These are phyloP conservation scores for Drosophila planitibia DNA, from an alignment of 2,888 invertebrate species.

Conservation along the genomic window DNA sequence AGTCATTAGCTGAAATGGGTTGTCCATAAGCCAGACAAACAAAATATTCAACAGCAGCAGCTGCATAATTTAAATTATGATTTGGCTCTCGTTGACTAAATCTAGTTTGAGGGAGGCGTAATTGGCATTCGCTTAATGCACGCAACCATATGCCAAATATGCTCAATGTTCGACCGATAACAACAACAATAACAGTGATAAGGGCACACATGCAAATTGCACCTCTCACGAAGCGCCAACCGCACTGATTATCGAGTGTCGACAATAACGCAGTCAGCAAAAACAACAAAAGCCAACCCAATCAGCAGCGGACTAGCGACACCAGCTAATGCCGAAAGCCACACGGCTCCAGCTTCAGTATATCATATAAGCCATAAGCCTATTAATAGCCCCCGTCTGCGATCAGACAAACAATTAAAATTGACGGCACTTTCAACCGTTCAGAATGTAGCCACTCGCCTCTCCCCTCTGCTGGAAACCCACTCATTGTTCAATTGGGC, in stretches of 20 bases:
- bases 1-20: constrained; percentile 16
- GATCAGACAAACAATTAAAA: constrained; percentile 79
- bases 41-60: constrained; percentile 28
- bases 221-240: constrained; percentile 40
- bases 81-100: constrained; percentile 60
- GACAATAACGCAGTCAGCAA: constrained; percentile 34
- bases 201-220: constrained; percentile 68
- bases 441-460: background rate
- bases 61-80: constrained; percentile 71
- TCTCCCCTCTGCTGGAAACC: background rate
- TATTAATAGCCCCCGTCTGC: constrained; percentile 78
- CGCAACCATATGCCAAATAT: constrained; percentile 24
- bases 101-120: constrained; percentile 61
- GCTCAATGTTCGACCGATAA: constrained; percentile 13
- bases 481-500: constrained; percentile 66
- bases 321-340: constrained; percentile 65
- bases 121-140: constrained; percentile 61
- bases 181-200: constrained; percentile 26
- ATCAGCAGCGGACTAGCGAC: constrained; percentile 16
- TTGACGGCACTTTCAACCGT: constrained; percentile 75
- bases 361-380: constrained; percentile 77
- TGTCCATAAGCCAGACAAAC: constrained; percentile 5
- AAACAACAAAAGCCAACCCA: constrained; percentile 21
- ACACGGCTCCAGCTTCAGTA: constrained; percentile 58
- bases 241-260: constrained; percentile 69